Percentiles rank a stretch among this genome's conserved stretches.
Conservation (phyloP, 2,113 vertebrate genomes). For the Arvicanthis niloticus region DNA sequence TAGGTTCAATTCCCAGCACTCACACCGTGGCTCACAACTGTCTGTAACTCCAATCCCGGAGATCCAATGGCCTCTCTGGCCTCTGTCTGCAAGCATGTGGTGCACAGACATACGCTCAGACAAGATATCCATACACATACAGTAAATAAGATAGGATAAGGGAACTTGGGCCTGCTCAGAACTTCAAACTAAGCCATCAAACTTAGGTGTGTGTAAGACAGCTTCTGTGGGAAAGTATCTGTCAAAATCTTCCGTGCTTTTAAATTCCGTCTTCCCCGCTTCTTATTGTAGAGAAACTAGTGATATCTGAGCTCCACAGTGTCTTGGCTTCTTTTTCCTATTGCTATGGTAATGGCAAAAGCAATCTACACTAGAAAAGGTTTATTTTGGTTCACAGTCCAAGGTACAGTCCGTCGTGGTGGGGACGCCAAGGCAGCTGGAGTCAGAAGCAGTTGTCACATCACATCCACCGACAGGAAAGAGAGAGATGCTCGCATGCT, state of each 20-base stretch:
- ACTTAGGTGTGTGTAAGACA: neutral
- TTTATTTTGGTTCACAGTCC: neutral
- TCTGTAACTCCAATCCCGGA: neutral
- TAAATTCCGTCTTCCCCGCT: neutral
- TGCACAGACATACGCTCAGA: neutral
- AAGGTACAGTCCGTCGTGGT: neutral
- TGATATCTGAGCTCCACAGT: too few relatives aligned
- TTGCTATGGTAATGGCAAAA: neutral
- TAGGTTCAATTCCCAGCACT: neutral
- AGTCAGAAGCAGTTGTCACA: too few relatives aligned
- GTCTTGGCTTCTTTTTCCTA: neutral
- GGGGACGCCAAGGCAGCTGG: neutral
- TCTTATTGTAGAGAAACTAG: neutral
- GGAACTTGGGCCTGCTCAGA: neutral
- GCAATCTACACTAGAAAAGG: neutral
- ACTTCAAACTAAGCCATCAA: neutral
- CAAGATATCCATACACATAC: neutral
- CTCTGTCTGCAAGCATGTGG: neutral
- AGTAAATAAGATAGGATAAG: neutral
- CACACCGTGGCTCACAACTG: neutral
- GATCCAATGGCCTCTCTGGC: neutral
- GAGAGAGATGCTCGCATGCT: neutral
- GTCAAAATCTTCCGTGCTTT: too few relatives aligned
- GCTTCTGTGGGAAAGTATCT: neutral
- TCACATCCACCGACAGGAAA: neutral